Base-by-base conservation (phyloP, 2,113 vertebrate genomes). In the Ctenomys sociabilis region DNA sequence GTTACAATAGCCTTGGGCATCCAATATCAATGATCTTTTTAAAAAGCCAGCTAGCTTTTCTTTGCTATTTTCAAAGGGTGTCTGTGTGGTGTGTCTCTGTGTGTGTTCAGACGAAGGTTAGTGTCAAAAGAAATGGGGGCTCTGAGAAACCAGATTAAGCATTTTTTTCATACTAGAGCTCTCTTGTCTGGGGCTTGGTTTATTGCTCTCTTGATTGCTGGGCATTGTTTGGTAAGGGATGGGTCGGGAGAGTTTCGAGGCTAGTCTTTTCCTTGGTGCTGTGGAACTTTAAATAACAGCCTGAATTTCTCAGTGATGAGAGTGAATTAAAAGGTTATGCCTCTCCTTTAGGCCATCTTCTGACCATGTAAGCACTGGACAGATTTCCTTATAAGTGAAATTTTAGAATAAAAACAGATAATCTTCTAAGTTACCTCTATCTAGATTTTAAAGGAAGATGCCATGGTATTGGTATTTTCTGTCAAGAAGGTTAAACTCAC, bases 401-500 rank as follows among this genome's bases (percentile, higher is more conserved):
- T 40, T 97, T 97, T 75, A 91, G 95, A 97, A 98, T 93, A 96
- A 95, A 97, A 97, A 96, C 89, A 92, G 94, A 94, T 77, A 88
- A 64, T 94, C 82, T 97, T 97, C 90, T 87, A 92, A 97, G 97
- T 96, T 88, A 93, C 80, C 85, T 43, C 37, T 45, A 35, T 64
- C 24, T 77, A 61, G 43, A 89, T 91, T 89, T 97, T 98, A 97
- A 97, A 96, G 93, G 93, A 97, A 98, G 97, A 97, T 91, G 87
- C 95, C 91, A 61, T 0, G 13, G 95, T 96, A 97, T 97, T 98
- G 13, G 95, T 96, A 97, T 97, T 98, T 97, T 97, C 90, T 93
- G 96, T 97, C 95, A 97, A 97, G 97, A 97, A 98, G 98, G 98
- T 98, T 98, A 99, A 98, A 98, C 97, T 98, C 97, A 63, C 97